phyloP scores from a whole-genome alignment of 2,888 invertebrate species.

The Amiota mariae region DNA sequence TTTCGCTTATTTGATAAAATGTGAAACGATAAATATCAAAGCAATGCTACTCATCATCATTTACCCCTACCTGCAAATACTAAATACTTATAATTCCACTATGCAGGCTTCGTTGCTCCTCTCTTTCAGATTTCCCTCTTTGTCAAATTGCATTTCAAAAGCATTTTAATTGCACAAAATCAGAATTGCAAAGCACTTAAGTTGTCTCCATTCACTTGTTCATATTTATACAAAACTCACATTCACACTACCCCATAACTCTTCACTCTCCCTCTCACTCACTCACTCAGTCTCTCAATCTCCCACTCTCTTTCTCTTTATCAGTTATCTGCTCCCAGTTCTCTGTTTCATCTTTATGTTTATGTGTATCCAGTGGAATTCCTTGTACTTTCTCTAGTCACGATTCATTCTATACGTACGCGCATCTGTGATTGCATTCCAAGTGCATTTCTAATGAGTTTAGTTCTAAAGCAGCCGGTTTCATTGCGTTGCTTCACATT shows the following conservation, averaged over 20 bases:
- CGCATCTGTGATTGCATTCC: neutral
- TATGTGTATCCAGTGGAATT: no score
- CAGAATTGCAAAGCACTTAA: conserved; percentile 14
- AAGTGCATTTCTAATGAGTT: conserved; percentile 16
- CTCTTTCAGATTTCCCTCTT: conserved; percentile 25
- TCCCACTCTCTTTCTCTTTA: neutral
- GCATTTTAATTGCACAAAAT: conserved; percentile 56
- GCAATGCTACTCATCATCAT: conserved; percentile 1
- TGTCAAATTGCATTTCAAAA: conserved; percentile 48
- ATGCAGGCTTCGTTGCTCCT: neutral
- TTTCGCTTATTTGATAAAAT: neutral
- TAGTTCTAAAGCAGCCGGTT: neutral
- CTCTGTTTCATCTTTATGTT: no score
- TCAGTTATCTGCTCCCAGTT: no score
- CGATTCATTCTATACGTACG: neutral
- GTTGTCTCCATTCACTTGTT: neutral
- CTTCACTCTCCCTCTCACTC: no score
- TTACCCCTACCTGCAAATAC: neutral
- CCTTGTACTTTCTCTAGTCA: no score
- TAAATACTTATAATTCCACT: neutral
- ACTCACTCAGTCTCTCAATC: no score
- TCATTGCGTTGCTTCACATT: neutral
- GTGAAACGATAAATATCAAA: neutral
- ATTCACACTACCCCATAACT: no score
- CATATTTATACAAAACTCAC: neutral